A percentile compares a stretch with the other conserved stretches of the same genome.
phyloP scores from a whole-genome alignment of 2,888 invertebrate species.

The Eucera pruinosa region DNA sequence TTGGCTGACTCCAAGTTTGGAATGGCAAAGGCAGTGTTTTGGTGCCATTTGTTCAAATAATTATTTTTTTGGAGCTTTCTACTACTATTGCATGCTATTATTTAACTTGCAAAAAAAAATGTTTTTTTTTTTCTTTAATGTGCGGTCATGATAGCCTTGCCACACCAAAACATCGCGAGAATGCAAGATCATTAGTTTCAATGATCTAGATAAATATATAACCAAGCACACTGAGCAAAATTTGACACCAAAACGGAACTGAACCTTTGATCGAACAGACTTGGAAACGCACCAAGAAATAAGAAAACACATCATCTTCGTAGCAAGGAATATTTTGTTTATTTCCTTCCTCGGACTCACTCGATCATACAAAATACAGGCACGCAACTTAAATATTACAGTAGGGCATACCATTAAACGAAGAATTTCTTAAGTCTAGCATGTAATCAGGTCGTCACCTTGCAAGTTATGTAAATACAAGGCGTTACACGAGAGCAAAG shows the following conservation, averaged over 20 bases:
- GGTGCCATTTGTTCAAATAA: constrained; percentile 85
- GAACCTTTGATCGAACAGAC: constrained; percentile 84
- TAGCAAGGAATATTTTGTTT: constrained; percentile 83
- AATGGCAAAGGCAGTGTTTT: constrained; percentile 89
- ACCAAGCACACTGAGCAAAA: constrained; percentile 85
- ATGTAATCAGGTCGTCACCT: constrained; percentile 69
- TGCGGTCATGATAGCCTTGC: constrained; percentile 85
- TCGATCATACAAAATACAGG: constrained; percentile 83
- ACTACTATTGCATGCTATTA: constrained; percentile 57
- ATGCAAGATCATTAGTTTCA: constrained; percentile 46
- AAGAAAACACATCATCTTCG: constrained; percentile 81
- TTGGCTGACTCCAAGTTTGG: constrained; percentile 89
- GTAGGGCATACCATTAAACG: constrained; percentile 65
- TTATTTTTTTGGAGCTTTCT: constrained; percentile 65
- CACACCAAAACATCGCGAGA: constrained; percentile 84
- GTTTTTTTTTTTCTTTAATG: constrained; percentile 62
- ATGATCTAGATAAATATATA: constrained; percentile 72
- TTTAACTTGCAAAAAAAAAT: constrained; percentile 37
- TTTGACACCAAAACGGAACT: constrained; percentile 87
- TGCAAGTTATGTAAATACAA: constrained; percentile 60
- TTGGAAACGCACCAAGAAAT: constrained; percentile 85
- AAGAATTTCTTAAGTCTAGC: constrained; percentile 61
- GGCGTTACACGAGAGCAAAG: constrained; percentile 63
- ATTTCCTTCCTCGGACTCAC: constrained; percentile 77
- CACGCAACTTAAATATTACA: constrained; percentile 81